Evolutionary conservation across 2,888 invertebrate genomes (phyloP).

Genomic region (Tetropium fuscum): DNA sequence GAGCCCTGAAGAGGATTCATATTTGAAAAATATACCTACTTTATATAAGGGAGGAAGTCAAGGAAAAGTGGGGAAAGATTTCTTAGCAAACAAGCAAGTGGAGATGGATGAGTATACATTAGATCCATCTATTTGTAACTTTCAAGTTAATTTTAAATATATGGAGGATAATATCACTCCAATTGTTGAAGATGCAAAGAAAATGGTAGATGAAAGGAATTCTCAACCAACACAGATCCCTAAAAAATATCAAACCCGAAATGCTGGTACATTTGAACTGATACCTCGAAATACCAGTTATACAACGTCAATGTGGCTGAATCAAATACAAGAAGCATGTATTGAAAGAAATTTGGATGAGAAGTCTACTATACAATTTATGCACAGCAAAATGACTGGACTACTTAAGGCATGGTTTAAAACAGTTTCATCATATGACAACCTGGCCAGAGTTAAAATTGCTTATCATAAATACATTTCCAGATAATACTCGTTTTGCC

Average conservation of each 20-base stretch:
- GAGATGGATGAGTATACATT: constrained; percentile 28
- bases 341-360: constrained; percentile 49
- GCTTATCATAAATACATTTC: constrained; percentile 51
- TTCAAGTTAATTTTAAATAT: constrained; percentile 8
- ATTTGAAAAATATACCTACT: too few relatives aligned
- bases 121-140: constrained; percentile 39
- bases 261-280: constrained; percentile 37
- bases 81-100: too few relatives aligned
- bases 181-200: neutral
- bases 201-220: constrained; percentile 14
- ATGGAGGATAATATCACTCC: constrained; percentile 8
- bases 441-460: constrained; percentile 55
- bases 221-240: neutral
- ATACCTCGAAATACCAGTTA: constrained; percentile 46
- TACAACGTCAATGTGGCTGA: constrained; percentile 54
- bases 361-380: constrained; percentile 45
- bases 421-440: constrained; percentile 44
- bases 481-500: constrained; percentile 54
- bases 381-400: constrained; percentile 51
- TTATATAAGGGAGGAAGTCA: too few relatives aligned
- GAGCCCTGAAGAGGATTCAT: too few relatives aligned
- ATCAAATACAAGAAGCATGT: constrained; percentile 50
- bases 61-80: too few relatives aligned
- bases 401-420: constrained; percentile 55
- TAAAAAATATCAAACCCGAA: neutral